Evolutionary conservation across 1,140 invertebrate genomes (phyloP), one percentile per base, ranked within the genome.

Genomic region (Diabrotica undecimpunctata): DNA sequence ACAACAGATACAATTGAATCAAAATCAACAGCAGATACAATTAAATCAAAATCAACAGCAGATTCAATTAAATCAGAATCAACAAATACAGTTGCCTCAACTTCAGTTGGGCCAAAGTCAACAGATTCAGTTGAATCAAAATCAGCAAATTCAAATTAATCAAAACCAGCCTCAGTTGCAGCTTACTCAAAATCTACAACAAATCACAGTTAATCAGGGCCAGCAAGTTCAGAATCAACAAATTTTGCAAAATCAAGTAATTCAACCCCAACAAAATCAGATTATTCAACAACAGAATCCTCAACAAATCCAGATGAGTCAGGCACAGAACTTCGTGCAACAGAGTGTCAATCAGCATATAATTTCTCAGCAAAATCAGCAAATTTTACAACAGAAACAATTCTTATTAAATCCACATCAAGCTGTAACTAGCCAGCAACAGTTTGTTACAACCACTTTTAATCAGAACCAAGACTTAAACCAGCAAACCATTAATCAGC

Each of bases 1-100:
- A 41, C 52, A 85, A 81, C 71, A 83, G 78, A 36, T 80, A 77
- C 0, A 81, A 79, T 37, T 59, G 37, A 14, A 62, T 7, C 65
- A 64, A 51, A 67, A 54, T 55, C 67, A 65, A 54, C 58, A 65
- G 41, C 77, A 80, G 41, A 64, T 35, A 25, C 54, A 64, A 14
- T 59, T 65, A 37, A 13, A 46, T 52, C 64, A 66, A 50, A 65
- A 61, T 37, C 66, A 64, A 62, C 74, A 85, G 81, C 71, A 83
- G 78, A 36, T 80, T 79, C 0, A 81, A 72, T 80, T 72, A 75
- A 78, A 77, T 69, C 61, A 77, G 5, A 66, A 74, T 7, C 51
- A 72, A 55, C 74, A 77, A 54, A 72, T 62, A 65, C 57, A 66
- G 52, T 46, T 59, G 10, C 59, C 62, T 51, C 74, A 76, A 51